These are phyloP conservation scores for Noctua janthe DNA, from an alignment of 2,888 invertebrate species.

Conservation along the genomic window DNA sequence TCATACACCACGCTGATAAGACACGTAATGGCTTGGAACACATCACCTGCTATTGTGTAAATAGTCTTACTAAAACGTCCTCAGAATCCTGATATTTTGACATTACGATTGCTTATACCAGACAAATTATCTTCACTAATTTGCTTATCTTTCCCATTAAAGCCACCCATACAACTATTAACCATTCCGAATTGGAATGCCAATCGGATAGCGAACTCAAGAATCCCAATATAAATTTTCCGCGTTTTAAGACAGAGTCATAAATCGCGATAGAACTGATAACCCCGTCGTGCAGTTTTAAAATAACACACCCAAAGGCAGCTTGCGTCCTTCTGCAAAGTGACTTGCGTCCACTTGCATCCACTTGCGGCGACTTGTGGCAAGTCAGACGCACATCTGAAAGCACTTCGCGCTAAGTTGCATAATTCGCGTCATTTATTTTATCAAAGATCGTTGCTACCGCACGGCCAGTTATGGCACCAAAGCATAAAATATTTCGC, in stretches of 20 bases:
- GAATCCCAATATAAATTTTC: constrained; percentile 63
- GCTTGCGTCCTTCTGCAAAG: constrained; percentile 42
- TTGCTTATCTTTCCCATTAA: constrained; percentile 37
- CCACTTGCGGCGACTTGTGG: constrained; percentile 37
- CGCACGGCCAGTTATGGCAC: constrained; percentile 62
- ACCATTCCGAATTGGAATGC: constrained; percentile 54
- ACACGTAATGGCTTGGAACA: neutral
- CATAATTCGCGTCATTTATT: constrained; percentile 67
- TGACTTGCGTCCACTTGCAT: constrained; percentile 40
- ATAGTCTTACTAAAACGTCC: neutral
- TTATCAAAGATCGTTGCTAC: constrained; percentile 65
- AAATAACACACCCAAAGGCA: constrained; percentile 60
- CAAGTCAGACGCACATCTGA: constrained; percentile 53
- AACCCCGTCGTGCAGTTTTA: constrained; percentile 65
- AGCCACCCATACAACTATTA: constrained; percentile 54
- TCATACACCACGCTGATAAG: too few relatives aligned
- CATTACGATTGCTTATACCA: constrained; percentile 16
- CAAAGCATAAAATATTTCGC: constrained; percentile 66
- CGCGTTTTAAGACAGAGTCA: constrained; percentile 57
- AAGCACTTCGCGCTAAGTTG: constrained; percentile 60
- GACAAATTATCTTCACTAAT: constrained; percentile 48
- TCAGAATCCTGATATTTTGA: constrained; percentile 8
- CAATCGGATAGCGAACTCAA: constrained; percentile 61
- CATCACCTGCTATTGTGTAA: neutral
- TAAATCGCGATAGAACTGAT: constrained; percentile 66